Evolutionary conservation across 2,888 invertebrate genomes (phyloP).

Genomic region (Tetramorium bicarinatum): DNA sequence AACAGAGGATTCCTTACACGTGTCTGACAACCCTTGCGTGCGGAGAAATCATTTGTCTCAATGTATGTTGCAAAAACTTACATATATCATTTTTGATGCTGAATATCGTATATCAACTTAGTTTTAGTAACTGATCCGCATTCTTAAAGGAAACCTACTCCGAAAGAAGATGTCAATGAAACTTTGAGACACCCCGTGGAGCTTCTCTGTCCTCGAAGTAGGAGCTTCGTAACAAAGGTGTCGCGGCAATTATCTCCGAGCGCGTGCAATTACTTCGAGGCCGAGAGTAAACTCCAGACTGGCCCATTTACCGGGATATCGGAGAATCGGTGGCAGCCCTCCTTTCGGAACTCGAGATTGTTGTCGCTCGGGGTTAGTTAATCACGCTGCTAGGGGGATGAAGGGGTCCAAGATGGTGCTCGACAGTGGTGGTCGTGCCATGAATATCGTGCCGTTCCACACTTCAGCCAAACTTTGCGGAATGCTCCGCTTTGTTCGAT

Average conservation of each 20-base stretch:
- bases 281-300: constrained; percentile 69
- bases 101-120: constrained; percentile 9
- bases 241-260: constrained; percentile 78
- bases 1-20: background rate
- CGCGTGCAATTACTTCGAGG: constrained; percentile 76
- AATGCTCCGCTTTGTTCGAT: constrained; percentile 54
- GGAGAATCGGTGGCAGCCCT: constrained; percentile 58
- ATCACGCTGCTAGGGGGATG: constrained; percentile 54
- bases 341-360: constrained; percentile 62
- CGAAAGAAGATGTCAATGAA: constrained; percentile 12
- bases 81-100: constrained; percentile 22
- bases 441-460: constrained; percentile 49
- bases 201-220: constrained; percentile 50
- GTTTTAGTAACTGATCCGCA: background rate
- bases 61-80: constrained; percentile 5
- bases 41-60: constrained; percentile 21
- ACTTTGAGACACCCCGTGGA: constrained; percentile 53
- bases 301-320: constrained; percentile 62
- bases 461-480: constrained; percentile 52
- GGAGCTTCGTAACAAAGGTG: constrained; percentile 72
- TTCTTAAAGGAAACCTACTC: background rate
- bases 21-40: constrained; percentile 21
- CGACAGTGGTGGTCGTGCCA: constrained; percentile 18
- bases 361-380: constrained; percentile 64
- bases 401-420: constrained; percentile 47